Evolutionary conservation across 2,113 vertebrate species (phyloP).

Genomic region (Trematomus loennbergii): DNA sequence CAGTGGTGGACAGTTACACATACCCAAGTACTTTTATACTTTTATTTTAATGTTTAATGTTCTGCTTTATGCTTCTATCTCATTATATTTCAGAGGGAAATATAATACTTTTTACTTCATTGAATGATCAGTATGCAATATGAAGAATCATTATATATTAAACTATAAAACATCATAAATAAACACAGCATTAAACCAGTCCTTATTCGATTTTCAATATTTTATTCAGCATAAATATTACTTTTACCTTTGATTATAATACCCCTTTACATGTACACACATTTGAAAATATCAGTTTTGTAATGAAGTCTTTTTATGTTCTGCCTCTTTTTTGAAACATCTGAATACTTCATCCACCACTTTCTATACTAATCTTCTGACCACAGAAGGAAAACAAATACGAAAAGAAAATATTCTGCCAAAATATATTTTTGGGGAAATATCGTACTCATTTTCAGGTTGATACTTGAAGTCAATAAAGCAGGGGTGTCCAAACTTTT

Average conservation of each 20-base stretch:
- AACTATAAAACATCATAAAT: background rate
- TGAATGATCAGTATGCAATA: background rate
- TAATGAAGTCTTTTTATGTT: background rate
- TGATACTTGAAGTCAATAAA: no score
- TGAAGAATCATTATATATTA: background rate
- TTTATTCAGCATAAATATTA: background rate
- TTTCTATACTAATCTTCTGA: no score
- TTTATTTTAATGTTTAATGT: background rate
- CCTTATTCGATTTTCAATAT: background rate
- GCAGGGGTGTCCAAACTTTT: no score
- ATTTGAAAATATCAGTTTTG: background rate
- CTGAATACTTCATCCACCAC: background rate
- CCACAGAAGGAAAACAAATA: no score
- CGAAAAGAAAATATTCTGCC: background rate
- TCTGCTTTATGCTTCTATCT: background rate
- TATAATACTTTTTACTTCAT: background rate
- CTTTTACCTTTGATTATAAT: background rate
- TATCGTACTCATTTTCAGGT: no score
- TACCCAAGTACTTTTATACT: background rate
- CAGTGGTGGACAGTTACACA: background rate
- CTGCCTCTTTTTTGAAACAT: background rate
- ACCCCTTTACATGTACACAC: background rate
- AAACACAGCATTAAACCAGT: background rate
- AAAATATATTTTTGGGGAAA: background rate
- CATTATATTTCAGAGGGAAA: background rate